A percentile compares a stretch with the other conserved stretches of the same genome.
Evolutionary conservation across 2,888 invertebrate species (phyloP).

Genomic region (Pristionchus fissidentatus): DNA sequence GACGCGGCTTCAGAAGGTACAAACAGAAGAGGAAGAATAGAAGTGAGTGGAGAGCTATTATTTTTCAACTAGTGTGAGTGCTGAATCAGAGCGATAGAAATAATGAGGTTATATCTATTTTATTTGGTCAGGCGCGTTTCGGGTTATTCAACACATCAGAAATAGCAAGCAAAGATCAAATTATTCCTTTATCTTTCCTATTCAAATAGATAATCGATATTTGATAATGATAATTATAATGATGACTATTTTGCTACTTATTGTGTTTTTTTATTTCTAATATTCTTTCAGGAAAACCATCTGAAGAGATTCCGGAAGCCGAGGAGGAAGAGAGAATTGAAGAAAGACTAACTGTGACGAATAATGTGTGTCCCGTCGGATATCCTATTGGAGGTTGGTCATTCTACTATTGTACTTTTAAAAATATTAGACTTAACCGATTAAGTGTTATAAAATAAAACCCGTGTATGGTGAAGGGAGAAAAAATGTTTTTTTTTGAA

Average conservation of each 20-base stretch:
- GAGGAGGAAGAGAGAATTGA: conserved; percentile 19
- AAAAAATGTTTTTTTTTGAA: too few relatives aligned
- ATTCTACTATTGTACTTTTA: neutral
- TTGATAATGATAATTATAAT: neutral
- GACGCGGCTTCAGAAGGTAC: neutral
- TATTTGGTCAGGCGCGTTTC: too few relatives aligned
- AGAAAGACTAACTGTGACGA: neutral
- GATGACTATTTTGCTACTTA: neutral
- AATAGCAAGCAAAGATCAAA: too few relatives aligned
- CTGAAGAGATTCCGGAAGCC: neutral
- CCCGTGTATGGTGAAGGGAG: too few relatives aligned
- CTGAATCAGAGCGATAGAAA: too few relatives aligned
- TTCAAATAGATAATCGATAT: neutral
- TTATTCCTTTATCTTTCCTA: too few relatives aligned
- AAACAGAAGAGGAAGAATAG: neutral
- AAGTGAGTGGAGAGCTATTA: neutral
- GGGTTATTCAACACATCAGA: too few relatives aligned
- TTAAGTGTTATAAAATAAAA: too few relatives aligned
- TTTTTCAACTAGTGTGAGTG: neutral
- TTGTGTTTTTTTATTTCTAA: too few relatives aligned
- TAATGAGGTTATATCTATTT: too few relatives aligned
- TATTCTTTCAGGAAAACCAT: neutral
- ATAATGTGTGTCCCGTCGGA: conserved; percentile 43
- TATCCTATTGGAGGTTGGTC: conserved; percentile 47
- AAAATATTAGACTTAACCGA: neutral